A percentile compares a stretch with the other conserved stretches of the same genome.
phyloP scores from a whole-genome alignment of 2,113 vertebrate genomes.

The Siniperca knerii region DNA sequence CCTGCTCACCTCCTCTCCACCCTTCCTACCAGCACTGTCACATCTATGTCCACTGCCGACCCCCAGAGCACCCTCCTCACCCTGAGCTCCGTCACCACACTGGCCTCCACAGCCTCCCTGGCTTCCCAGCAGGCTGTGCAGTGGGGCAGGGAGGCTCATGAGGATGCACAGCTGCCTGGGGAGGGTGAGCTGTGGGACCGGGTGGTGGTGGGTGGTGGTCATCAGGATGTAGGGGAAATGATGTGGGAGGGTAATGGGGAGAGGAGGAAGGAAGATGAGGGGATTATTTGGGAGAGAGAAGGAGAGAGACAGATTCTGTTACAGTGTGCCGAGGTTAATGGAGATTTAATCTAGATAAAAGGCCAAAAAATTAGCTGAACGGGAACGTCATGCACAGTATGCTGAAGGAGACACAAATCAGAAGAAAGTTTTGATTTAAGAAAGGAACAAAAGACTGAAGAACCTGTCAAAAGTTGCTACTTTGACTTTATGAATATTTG shows the following conservation, averaged over 20 bases:
- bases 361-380: neutral
- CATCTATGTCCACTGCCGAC: neutral
- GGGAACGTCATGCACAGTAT: neutral
- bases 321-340: slow-evolving; percentile 44
- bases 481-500: slow-evolving; percentile 20
- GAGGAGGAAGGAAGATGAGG: slow-evolving; percentile 47
- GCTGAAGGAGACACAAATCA: neutral
- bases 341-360: slow-evolving; percentile 50
- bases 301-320: slow-evolving; percentile 51
- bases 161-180: slow-evolving; percentile 5
- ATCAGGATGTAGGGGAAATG: slow-evolving; percentile 44
- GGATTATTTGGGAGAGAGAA: slow-evolving; percentile 59
- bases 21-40: slow-evolving; percentile 12
- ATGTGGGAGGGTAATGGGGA: slow-evolving; percentile 50
- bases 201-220: slow-evolving; percentile 29
- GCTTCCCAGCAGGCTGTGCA: slow-evolving; percentile 21
- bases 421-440: neutral
- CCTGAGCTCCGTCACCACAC: slow-evolving; percentile 48
- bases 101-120: slow-evolving; percentile 23
- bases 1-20: slow-evolving; percentile 27
- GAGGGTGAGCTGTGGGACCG: slow-evolving; percentile 66
- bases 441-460: slow-evolving; percentile 29
- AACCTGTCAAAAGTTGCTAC: slow-evolving; percentile 3
- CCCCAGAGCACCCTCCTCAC: slow-evolving; percentile 38
- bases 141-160: slow-evolving; percentile 29